phyloP scores from a whole-genome alignment of 1,140 invertebrate species.

The Cyphomyrmex costatus region DNA sequence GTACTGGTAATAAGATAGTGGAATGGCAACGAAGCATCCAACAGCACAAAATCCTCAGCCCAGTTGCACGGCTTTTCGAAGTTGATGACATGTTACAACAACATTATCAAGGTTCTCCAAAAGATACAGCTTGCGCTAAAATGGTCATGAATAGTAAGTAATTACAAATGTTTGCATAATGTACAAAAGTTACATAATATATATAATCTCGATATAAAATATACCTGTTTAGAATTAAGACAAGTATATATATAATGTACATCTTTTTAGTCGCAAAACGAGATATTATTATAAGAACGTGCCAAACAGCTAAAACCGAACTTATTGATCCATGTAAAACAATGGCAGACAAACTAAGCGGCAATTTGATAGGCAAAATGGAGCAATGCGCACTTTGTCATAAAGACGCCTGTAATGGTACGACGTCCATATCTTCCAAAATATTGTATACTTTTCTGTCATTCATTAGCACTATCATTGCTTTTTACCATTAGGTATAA shows the following conservation, averaged over 20 bases:
- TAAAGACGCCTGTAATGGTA: constrained; percentile 79
- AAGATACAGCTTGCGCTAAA: constrained; percentile 78
- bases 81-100: constrained; percentile 67
- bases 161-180: neutral
- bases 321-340: constrained; percentile 77
- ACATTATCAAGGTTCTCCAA: constrained; percentile 28
- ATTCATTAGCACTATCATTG: constrained; percentile 60
- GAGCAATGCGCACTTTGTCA: constrained; percentile 76
- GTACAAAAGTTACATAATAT: neutral
- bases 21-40: constrained; percentile 65
- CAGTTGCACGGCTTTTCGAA: constrained; percentile 70
- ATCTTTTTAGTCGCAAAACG: constrained; percentile 47
- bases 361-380: constrained; percentile 21
- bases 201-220: too few species aligned
- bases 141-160: constrained; percentile 76
- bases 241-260: neutral
- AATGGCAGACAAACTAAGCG: constrained; percentile 62
- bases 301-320: constrained; percentile 79
- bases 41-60: constrained; percentile 51
- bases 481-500: constrained; percentile 70
- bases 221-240: neutral
- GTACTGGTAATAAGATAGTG: constrained; percentile 67
- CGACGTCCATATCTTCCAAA: constrained; percentile 52
- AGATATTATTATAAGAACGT: constrained; percentile 78
- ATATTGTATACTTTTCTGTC: constrained; percentile 71